Conservation (phyloP, 23 tunicate species). For the Trididemnum clinides region DNA sequence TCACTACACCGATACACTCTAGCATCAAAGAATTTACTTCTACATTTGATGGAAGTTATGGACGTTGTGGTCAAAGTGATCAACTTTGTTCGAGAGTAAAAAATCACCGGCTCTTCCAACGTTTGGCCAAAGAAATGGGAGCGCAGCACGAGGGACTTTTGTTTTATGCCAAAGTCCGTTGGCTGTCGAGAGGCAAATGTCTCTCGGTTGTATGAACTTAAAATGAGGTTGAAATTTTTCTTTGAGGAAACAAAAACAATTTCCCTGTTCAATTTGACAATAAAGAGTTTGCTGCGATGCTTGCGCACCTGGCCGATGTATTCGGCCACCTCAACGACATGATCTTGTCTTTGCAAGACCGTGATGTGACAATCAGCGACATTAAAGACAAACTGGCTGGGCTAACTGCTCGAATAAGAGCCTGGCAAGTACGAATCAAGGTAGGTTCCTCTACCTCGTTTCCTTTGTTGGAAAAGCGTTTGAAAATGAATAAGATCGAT, state of each 20-base stretch:
- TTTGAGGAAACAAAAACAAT: constrained; percentile 21
- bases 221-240: constrained; percentile 39
- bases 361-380: constrained; percentile 41
- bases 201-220: constrained; percentile 44
- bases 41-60: constrained; percentile 38
- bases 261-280: constrained; percentile 5
- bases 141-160: constrained; percentile 1
- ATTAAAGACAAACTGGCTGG: constrained; percentile 43
- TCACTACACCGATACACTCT: constrained; percentile 40
- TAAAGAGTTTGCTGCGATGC: constrained; percentile 6
- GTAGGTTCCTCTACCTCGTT: constrained; percentile 22
- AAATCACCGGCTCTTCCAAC: constrained; percentile 42
- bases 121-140: constrained; percentile 46
- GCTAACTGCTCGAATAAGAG: constrained; percentile 38
- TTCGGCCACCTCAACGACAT: constrained; percentile 40
- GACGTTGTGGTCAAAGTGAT: constrained; percentile 41
- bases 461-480: background rate
- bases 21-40: constrained; percentile 24
- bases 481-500: constrained; percentile 14
- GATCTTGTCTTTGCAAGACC: constrained; percentile 41
- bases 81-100: constrained; percentile 29
- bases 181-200: constrained; percentile 9
- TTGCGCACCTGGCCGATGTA: constrained; percentile 43
- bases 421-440: constrained; percentile 43
- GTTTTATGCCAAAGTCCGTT: constrained; percentile 14